Conservation (phyloP, 64 coral and sea anemone species). For the Porites australiensis region DNA sequence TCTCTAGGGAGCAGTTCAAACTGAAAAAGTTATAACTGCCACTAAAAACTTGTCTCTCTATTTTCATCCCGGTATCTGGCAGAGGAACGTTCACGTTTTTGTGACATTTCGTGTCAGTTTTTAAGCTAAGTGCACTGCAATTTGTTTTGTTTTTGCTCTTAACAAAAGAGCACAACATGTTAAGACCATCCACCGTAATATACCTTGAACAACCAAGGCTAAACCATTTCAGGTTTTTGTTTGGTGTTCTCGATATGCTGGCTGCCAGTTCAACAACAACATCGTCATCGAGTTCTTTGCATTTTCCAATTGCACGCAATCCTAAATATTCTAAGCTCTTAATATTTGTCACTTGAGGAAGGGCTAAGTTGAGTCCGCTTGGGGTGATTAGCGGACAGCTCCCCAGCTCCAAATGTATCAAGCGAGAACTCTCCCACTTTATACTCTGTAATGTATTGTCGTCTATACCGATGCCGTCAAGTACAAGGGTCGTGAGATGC, state of each 20-base stretch:
- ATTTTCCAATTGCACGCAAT: conserved; percentile 22
- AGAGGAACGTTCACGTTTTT: background rate
- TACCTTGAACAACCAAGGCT: background rate
- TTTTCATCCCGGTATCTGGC: background rate
- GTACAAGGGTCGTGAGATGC: conserved; percentile 59
- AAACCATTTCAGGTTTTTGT: background rate
- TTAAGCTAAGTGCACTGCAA: background rate
- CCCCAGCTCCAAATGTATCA: conserved; percentile 67
- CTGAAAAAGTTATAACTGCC: background rate
- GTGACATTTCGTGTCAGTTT: background rate
- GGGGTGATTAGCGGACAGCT: conserved; percentile 64
- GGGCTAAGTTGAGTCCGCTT: conserved; percentile 1
- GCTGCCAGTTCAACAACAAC: background rate
- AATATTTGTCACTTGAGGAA: conserved; percentile 13
- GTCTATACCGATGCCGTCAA: conserved; percentile 62
- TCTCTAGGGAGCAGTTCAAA: background rate
- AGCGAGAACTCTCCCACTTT: conserved; percentile 32
- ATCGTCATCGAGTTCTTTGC: conserved; percentile 26
- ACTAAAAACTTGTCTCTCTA: background rate
- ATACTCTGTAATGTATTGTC: conserved; percentile 34
- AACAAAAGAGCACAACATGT: background rate
- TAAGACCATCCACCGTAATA: conserved; percentile 9
- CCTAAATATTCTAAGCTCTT: conserved; percentile 44
- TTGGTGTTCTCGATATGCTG: background rate
- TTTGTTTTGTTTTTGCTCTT: conserved; percentile 12